These are phyloP conservation scores for Murina feae DNA, from an alignment of 2,113 vertebrate genomes.

Conservation along the genomic window DNA sequence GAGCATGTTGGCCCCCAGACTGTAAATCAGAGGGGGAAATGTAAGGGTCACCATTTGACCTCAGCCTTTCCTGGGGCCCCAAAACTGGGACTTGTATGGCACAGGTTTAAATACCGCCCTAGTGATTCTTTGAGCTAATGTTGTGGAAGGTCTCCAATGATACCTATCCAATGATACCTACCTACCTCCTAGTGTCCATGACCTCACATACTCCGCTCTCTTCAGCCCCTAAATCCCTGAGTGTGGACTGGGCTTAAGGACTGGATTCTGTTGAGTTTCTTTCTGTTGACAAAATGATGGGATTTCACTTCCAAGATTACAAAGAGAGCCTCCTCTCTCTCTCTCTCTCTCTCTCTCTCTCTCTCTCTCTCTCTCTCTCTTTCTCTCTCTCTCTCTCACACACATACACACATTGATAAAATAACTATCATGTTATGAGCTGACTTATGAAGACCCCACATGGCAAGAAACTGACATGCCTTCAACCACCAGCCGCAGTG, in stretches of 20 bases:
- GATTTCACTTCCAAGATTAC: not conserved
- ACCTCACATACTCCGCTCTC: not conserved
- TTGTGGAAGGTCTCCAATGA: not conserved
- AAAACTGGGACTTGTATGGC: not conserved
- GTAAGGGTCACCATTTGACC: not conserved
- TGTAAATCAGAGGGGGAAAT: not conserved
- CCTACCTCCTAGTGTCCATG: not conserved
- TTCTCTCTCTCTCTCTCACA: not conserved
- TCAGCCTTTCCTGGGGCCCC: not conserved
- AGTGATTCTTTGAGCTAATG: not conserved
- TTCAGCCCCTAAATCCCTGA: fast-evolving
- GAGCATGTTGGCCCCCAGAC: not conserved
- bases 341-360: not conserved
- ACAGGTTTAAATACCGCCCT: not conserved
- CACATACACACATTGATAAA: not conserved
- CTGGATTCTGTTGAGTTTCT: not conserved
- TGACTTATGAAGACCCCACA: not conserved
- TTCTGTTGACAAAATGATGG: not conserved
- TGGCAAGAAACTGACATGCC: not conserved
- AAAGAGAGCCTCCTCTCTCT: not conserved
- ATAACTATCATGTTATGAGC: not conserved
- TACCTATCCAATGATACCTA: no score
- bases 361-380: no score
- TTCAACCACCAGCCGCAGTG: not conserved
- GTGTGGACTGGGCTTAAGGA: not conserved